Evolutionary conservation across 2,113 vertebrate species (phyloP).

Genomic region (Calidris pugnax): DNA sequence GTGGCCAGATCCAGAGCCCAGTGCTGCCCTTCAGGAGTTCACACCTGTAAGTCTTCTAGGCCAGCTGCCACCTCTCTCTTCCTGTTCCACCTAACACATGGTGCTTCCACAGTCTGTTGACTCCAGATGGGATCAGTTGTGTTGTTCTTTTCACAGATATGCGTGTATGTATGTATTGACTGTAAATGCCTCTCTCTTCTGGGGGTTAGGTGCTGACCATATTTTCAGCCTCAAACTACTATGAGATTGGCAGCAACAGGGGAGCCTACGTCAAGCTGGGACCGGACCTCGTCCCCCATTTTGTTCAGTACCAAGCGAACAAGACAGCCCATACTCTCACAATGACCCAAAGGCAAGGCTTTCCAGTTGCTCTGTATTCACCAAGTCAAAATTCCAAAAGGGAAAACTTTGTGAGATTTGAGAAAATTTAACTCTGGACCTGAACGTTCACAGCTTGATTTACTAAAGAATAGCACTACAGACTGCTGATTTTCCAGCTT

Average conservation of each 20-base stretch:
- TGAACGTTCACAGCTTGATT: not conserved
- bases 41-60: not conserved
- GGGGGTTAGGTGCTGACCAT: conserved; percentile 88
- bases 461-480: not conserved
- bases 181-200: not conserved
- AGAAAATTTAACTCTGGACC: not conserved
- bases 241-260: conserved; percentile 91
- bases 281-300: conserved; percentile 83
- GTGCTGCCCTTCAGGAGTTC: fast-evolving
- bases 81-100: not conserved
- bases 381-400: not conserved
- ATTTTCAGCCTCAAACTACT: conserved; percentile 98
- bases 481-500: not conserved
- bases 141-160: not conserved
- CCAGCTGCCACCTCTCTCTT: not conserved
- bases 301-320: conserved; percentile 90
- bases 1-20: not conserved
- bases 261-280: conserved; percentile 92
- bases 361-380: not conserved
- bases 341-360: conserved; percentile 87
- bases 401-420: not conserved
- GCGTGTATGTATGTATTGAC: not conserved
- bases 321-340: conserved; percentile 80
- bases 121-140: fast-evolving
- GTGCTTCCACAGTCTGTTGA: not conserved